phyloP scores from a whole-genome alignment of 2,797 vertebrate species.

The Aldrovandia affinis region DNA sequence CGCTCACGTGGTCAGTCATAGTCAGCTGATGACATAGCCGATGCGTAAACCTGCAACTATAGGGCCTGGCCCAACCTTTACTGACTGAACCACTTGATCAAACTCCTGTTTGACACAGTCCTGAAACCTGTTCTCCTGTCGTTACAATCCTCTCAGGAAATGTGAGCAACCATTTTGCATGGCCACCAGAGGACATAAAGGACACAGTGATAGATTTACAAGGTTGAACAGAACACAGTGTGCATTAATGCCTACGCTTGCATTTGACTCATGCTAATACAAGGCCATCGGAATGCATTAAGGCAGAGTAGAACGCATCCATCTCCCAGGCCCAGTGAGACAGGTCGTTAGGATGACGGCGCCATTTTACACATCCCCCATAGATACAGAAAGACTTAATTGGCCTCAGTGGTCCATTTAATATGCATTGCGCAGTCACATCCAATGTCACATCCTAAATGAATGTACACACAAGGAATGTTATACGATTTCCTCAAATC shows the following conservation, averaged over 20 bases:
- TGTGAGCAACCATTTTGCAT: not conserved
- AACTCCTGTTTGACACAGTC: not conserved
- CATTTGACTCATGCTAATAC: constrained; percentile 18
- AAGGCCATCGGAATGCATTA: constrained; percentile 17
- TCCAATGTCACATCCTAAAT: too few species aligned
- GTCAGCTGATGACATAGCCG: too few species aligned
- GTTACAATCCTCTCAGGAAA: not conserved
- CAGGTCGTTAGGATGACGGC: not conserved
- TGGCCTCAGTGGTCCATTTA: not conserved
- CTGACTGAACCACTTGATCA: not conserved
- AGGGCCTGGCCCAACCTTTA: not conserved
- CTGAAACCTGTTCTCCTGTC: not conserved
- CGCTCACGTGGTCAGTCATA: too few species aligned
- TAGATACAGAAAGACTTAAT: not conserved
- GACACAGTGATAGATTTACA: constrained; percentile 13
- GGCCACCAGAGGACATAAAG: not conserved
- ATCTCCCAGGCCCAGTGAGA: not conserved
- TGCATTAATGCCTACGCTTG: constrained; percentile 21
- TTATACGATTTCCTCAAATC: not conserved
- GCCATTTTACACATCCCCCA: not conserved
- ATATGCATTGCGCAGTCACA: not conserved
- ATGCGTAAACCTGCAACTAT: too few species aligned
- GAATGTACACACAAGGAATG: not conserved
- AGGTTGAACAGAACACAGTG: not conserved
- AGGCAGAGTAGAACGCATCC: not conserved